A percentile compares a stretch with the other conserved stretches of the same genome.
Evolutionary conservation across 2,888 invertebrate species (phyloP).

Genomic region (Icerya purchasi): DNA sequence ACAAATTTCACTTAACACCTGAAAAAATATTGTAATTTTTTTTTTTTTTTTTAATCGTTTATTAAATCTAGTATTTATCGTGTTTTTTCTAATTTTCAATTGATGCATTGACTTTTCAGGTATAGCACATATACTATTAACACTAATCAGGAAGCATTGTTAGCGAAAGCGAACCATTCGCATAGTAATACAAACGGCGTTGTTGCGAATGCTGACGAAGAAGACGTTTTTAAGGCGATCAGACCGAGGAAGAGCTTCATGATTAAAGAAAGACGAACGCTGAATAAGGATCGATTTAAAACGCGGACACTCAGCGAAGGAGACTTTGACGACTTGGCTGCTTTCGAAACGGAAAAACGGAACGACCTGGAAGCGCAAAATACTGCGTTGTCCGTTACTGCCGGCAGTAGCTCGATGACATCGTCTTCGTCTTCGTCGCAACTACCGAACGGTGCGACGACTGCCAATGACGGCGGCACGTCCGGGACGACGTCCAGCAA

Average conservation of each 20-base stretch:
- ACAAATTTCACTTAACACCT: no score
- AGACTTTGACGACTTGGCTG: conserved; percentile 13
- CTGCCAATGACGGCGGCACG: not conserved
- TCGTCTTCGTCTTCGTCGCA: not conserved
- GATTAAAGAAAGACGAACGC: conserved; percentile 28
- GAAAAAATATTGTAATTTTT: no score
- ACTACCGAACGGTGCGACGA: not conserved
- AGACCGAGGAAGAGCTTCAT: conserved; percentile 20
- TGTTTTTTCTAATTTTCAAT: conserved; percentile 8
- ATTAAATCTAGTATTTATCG: no score
- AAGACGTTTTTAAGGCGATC: conserved; percentile 13
- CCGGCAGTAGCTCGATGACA: not conserved
- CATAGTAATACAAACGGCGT: no score
- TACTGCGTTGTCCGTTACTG: not conserved
- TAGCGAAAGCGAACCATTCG: conserved; percentile 29
- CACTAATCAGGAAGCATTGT: conserved; percentile 33
- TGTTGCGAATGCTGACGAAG: no score
- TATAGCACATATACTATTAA: conserved; percentile 53
- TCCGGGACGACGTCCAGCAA: conserved; percentile 8
- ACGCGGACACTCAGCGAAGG: conserved; percentile 41
- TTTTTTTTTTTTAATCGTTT: no score
- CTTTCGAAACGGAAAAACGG: not conserved
- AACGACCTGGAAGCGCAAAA: not conserved
- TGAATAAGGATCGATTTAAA: conserved; percentile 49
- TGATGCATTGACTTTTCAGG: no score